These are phyloP conservation scores for Bolborhynchus lineola DNA, from an alignment of 2,113 vertebrate species.

Conservation along the genomic window DNA sequence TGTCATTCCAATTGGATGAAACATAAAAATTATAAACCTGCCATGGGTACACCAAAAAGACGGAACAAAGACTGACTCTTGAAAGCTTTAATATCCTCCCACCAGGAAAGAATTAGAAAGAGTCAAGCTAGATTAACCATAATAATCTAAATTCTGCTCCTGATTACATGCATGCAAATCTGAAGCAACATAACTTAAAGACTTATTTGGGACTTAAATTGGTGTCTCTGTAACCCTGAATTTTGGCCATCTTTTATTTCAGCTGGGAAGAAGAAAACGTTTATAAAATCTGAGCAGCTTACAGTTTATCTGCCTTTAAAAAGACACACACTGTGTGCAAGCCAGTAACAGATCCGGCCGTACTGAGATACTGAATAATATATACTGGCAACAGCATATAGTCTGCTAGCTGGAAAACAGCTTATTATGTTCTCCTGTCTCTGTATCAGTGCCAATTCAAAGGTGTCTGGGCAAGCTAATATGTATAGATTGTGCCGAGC, in stretches of 20 bases:
- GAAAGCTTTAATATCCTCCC: slow-evolving; percentile 22
- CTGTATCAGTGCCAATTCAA: not conserved
- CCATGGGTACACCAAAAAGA: not conserved
- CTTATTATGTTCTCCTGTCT: not conserved
- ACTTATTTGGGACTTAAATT: not conserved
- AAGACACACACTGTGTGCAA: not conserved
- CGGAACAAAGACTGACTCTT: not conserved
- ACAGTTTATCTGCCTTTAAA: slow-evolving; percentile 31
- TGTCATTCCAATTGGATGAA: slow-evolving; percentile 26
- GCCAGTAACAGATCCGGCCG: not conserved
- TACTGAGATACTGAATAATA: not conserved
- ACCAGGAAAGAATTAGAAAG: slow-evolving; percentile 39
- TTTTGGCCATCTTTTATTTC: slow-evolving; percentile 32
- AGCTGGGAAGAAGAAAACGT: slow-evolving; percentile 29
- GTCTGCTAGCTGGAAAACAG: not conserved
- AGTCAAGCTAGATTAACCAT: not conserved
- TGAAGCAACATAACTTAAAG: slow-evolving; percentile 10
- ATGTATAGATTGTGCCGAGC: not conserved
- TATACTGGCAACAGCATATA: not conserved
- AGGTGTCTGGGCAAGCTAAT: not conserved
- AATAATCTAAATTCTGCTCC: slow-evolving; percentile 25
- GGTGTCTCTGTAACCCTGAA: not conserved
- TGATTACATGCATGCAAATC: slow-evolving; percentile 26
- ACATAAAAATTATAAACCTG: slow-evolving; percentile 26
- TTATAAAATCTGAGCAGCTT: slow-evolving; percentile 29